Evolutionary conservation across 2,797 vertebrate genomes (phyloP), one percentile per base, ranked within the genome.

Genomic region (Gephyroberyx darwinii): DNA sequence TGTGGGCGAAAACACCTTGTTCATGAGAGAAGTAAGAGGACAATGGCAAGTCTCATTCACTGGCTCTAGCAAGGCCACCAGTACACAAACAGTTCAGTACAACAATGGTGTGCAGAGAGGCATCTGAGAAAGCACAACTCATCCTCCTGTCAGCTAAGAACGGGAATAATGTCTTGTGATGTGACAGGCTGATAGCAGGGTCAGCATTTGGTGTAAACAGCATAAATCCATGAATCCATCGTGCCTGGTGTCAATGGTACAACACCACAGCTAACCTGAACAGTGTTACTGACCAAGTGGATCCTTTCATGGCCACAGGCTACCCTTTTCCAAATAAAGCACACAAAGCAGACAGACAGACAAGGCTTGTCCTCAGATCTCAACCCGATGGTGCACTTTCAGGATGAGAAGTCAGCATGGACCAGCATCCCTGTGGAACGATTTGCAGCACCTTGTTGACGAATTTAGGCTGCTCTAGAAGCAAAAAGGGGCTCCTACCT

Each of bases 141-240:
- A 78, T 88, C 89, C 74, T 86, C 69, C 77, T 84, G 69, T 81
- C 85, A 76, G 81, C 78, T 78, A 78, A 82, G 75, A 84, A 77
- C 74, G 79, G 75, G 60, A 77, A 74, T 64, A 45, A 51, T 41
- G 35, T 5, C 53, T 68, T 69, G 45, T 50, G 33, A 69, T 37
- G 20, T 65, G 69, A 80, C 56, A 51, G 37, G 7, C 45, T 53
- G 41, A 61, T 77, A 72, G 57, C 41, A 62, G 69, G 45, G 57
- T 66, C 26, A 26, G 26, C 2, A 26, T 26, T 26, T 26, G 26
- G 26, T 26, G 26, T 26, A 26, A 26, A 26, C 41, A 14, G 43
- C 43, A 16, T 8, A 45, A 13, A 45, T 26, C 4, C 43, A 16
- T 45, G 43, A 13, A 41, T 41, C 43, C 43, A 13, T 47, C 16